These are phyloP conservation scores for Lytechinus variegatus DNA, from an alignment of 35 echinoderm and acorn worm species.

Conservation along the genomic window DNA sequence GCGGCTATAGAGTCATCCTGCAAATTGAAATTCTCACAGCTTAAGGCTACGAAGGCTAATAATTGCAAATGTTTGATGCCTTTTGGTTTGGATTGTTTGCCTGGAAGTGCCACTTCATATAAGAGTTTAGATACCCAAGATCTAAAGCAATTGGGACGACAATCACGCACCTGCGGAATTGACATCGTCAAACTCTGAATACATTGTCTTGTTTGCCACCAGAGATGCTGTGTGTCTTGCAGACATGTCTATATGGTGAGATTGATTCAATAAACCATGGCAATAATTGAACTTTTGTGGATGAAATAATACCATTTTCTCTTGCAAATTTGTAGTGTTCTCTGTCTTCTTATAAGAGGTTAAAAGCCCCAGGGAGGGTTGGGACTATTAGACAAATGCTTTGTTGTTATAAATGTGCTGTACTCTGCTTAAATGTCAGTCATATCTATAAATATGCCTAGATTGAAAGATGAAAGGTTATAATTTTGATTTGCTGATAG, in stretches of 20 bases:
- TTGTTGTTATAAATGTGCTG: neutral
- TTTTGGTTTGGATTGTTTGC: neutral
- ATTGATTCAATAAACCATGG: neutral
- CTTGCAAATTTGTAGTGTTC: neutral
- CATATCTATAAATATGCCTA: neutral
- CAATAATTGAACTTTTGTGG: constrained; percentile 6
- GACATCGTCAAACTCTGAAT: neutral
- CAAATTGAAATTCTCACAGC: constrained; percentile 12
- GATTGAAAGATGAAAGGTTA: neutral
- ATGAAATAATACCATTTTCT: neutral
- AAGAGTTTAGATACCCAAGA: neutral
- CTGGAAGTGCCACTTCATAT: neutral
- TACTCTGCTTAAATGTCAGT: neutral
- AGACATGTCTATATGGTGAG: neutral
- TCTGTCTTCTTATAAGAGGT: neutral
- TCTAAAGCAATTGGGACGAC: neutral
- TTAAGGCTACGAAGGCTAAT: neutral
- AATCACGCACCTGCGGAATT: neutral
- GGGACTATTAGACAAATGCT: neutral
- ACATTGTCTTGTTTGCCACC: neutral
- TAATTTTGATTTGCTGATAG: neutral
- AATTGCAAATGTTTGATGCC: constrained; percentile 9
- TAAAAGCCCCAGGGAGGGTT: neutral
- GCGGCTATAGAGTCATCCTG: neutral
- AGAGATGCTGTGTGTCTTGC: neutral